Percentiles rank a stretch among this genome's conserved stretches.
Evolutionary conservation across 2,113 vertebrate species (phyloP).

Genomic region (Peucedramus taeniatus): DNA sequence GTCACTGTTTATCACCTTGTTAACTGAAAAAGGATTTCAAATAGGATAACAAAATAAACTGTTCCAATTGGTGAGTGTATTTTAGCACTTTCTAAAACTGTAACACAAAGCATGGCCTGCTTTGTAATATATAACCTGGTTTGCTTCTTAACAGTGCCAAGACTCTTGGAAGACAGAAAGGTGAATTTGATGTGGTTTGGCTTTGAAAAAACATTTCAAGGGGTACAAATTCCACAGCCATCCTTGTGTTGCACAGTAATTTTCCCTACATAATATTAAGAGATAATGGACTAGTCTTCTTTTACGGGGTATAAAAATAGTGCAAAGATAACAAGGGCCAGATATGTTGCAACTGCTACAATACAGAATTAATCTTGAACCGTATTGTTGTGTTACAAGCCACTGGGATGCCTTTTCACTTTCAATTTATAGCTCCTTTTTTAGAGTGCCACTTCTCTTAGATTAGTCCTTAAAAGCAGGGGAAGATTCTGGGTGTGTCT

Average conservation of each 20-base stretch:
- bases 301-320: neutral
- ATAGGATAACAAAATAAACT: neutral
- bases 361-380: neutral
- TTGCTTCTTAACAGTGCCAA: neutral
- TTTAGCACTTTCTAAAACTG: neutral
- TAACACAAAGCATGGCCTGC: rapidly evolving
- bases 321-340: neutral
- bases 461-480: neutral
- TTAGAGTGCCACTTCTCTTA: neutral
- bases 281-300: neutral
- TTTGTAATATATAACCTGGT: neutral
- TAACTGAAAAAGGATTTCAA: neutral
- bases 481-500: neutral
- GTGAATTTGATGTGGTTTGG: neutral
- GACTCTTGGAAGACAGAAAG: neutral
- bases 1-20: neutral
- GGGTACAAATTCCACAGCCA: neutral
- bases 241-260: neutral
- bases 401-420: neutral
- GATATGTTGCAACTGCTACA: neutral
- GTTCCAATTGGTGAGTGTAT: neutral
- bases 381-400: neutral
- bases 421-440: neutral
- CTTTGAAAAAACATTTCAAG: neutral
- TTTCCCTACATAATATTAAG: neutral